These are phyloP conservation scores for Spisula solida DNA, from an alignment of 2,888 invertebrate genomes.

Conservation along the genomic window DNA sequence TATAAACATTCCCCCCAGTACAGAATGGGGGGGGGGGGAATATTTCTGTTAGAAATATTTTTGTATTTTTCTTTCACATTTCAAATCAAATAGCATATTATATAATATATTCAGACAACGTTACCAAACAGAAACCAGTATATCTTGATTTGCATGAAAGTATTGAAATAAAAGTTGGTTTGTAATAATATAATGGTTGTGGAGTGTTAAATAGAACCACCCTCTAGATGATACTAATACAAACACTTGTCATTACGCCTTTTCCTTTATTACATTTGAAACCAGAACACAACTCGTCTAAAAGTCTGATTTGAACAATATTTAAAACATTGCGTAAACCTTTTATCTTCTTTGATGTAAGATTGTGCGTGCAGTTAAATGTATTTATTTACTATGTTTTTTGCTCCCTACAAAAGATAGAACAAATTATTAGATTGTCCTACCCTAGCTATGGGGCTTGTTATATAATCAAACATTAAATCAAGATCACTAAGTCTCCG, in stretches of 20 bases:
- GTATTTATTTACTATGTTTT: constrained; percentile 39
- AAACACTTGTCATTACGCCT: not conserved
- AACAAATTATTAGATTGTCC: constrained; percentile 8
- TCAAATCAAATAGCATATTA: too few relatives aligned
- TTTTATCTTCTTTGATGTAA: constrained; percentile 44
- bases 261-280: not conserved
- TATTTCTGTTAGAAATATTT: too few relatives aligned
- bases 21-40: too few relatives aligned
- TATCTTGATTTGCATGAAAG: too few relatives aligned
- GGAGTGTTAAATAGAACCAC: not conserved
- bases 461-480: constrained; percentile 6
- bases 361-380: constrained; percentile 23
- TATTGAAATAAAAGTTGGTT: not conserved
- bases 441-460: not conserved
- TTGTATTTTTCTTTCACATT: too few relatives aligned
- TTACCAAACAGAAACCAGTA: too few relatives aligned
- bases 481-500: not conserved
- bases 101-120: too few relatives aligned
- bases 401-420: not conserved
- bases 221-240: not conserved
- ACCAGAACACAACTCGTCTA: not conserved
- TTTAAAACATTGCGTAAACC: not conserved
- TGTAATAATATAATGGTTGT: not conserved
- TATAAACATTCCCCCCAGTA: too few relatives aligned
- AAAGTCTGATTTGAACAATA: constrained; percentile 17